These are phyloP conservation scores for Spheniscus humboldti DNA, from an alignment of 2,797 vertebrate species.

Conservation along the genomic window DNA sequence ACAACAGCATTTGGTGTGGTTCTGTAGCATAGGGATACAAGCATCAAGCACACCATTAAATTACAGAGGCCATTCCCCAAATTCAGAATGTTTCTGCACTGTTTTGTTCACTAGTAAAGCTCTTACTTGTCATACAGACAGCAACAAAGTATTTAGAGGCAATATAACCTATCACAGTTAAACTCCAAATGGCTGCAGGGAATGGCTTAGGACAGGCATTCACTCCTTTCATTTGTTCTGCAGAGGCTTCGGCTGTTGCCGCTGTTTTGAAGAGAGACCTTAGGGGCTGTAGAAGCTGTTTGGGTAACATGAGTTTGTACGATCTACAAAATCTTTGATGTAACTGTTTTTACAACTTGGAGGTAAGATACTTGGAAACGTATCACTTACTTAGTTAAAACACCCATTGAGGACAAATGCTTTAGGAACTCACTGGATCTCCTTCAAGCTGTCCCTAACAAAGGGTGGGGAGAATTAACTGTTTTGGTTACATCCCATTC, in stretches of 20 bases:
- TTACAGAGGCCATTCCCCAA: not conserved
- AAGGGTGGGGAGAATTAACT: not conserved
- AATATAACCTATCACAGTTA: not conserved
- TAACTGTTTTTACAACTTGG: not conserved
- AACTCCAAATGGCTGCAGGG: not conserved
- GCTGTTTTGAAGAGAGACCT: not conserved
- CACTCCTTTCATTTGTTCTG: not conserved
- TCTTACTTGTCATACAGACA: not conserved
- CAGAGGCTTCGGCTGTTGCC: not conserved
- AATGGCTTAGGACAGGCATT: not conserved
- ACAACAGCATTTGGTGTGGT: not conserved
- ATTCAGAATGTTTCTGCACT: not conserved
- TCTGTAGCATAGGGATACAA: not conserved
- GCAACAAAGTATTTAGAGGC: not conserved
- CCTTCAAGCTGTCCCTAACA: constrained; percentile 7
- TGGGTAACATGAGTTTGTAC: not conserved
- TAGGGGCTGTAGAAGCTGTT: not conserved
- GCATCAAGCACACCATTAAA: not conserved
- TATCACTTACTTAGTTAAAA: not conserved
- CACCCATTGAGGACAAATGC: not conserved
- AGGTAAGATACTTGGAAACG: not conserved
- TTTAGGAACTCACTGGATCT: constrained; percentile 2
- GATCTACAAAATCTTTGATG: not conserved
- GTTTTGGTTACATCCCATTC: not conserved
- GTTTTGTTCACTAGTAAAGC: not conserved